Evolutionary conservation across 2,797 vertebrate species (phyloP).

Genomic region (Setipinna tenuifilis): DNA sequence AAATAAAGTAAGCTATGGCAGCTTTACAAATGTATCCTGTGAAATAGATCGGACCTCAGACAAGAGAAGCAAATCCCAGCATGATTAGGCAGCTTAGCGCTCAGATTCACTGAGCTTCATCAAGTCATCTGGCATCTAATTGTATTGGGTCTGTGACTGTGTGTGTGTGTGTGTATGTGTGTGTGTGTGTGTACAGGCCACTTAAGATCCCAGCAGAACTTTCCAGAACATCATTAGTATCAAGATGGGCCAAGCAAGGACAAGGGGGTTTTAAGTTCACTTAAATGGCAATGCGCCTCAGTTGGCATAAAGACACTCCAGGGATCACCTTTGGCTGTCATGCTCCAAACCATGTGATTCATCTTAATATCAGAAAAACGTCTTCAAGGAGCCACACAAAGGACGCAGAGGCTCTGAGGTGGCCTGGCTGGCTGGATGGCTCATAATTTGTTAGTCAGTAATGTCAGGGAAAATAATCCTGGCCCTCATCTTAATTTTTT

Average conservation of each 20-base stretch:
- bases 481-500: not conserved
- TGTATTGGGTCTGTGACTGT: not conserved
- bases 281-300: constrained; percentile 33
- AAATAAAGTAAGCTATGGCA: not conserved
- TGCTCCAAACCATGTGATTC: constrained; percentile 10
- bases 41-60: not conserved
- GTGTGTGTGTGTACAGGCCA: not conserved
- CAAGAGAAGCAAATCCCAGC: not conserved
- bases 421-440: not conserved
- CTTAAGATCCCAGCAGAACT: constrained; percentile 12
- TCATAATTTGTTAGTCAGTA: not conserved
- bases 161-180: too few species aligned
- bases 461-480: not conserved
- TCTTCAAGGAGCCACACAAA: not conserved
- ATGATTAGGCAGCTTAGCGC: not conserved
- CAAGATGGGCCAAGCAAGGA: constrained; percentile 27
- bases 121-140: constrained; percentile 7
- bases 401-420: constrained; percentile 1
- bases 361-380: not conserved
- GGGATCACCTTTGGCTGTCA: constrained; percentile 31
- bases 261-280: constrained; percentile 21
- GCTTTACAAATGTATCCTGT: not conserved
- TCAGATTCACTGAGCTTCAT: not conserved
- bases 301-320: not conserved
- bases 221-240: constrained; percentile 39